Conservation (phyloP, 2,113 vertebrate species). For the Callithrix jacchus region DNA sequence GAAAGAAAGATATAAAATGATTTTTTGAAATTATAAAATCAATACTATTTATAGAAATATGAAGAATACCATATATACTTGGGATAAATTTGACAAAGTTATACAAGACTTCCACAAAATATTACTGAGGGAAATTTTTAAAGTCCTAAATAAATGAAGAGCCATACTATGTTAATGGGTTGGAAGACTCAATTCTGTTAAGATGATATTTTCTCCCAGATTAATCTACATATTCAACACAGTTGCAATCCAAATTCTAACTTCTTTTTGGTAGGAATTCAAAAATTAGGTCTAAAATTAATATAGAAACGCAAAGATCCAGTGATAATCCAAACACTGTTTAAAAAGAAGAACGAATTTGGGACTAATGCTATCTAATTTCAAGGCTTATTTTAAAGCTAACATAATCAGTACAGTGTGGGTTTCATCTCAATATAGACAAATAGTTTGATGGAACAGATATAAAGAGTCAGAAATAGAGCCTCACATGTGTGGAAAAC, state of each 20-base stretch:
- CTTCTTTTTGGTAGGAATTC: background rate
- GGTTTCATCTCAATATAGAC: background rate
- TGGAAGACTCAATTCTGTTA: background rate
- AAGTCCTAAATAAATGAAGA: background rate
- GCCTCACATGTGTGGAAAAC: background rate
- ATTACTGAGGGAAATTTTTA: background rate
- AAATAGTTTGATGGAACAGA: background rate
- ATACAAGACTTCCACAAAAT: background rate
- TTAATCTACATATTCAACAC: background rate
- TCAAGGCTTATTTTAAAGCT: background rate
- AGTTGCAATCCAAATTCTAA: background rate
- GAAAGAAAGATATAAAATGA: background rate
- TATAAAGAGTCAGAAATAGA: background rate
- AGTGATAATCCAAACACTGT: background rate
- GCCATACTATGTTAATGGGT: background rate
- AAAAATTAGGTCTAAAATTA: background rate
- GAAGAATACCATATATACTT: background rate
- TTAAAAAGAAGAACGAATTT: background rate
- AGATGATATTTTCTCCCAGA: background rate
- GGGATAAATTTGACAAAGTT: background rate
- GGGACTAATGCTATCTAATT: background rate
- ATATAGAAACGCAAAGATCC: background rate
- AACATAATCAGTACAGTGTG: background rate
- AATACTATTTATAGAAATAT: background rate
- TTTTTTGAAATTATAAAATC: background rate